Evolutionary conservation across 2,888 invertebrate species (phyloP).

Genomic region (Beris chalybata): DNA sequence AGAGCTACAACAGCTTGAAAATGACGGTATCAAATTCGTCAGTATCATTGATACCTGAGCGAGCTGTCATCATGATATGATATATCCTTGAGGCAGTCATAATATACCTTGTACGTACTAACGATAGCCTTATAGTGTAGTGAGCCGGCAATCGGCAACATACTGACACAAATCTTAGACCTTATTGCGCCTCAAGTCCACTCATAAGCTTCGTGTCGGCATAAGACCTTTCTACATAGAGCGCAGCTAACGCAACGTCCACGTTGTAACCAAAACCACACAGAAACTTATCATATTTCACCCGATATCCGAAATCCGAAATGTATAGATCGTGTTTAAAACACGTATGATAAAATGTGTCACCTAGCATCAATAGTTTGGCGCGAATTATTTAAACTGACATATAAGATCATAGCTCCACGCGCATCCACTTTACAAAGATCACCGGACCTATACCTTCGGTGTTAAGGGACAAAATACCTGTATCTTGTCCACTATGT

Average conservation of each 20-base stretch:
- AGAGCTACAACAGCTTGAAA: conserved; percentile 33
- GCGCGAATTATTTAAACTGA: conserved; percentile 34
- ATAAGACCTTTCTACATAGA: not conserved
- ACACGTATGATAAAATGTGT: conserved; percentile 33
- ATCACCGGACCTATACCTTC: not conserved
- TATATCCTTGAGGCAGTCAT: conserved; percentile 34
- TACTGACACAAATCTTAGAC: conserved; percentile 22
- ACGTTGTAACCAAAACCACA: conserved; percentile 9
- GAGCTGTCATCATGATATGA: conserved; percentile 35
- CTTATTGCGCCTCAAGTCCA: not conserved
- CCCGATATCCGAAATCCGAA: conserved; percentile 34
- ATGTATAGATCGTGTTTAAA: conserved; percentile 20
- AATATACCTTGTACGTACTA: conserved; percentile 16
- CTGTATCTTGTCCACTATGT: not conserved
- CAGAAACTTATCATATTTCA: conserved; percentile 37
- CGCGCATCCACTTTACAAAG: conserved; percentile 18
- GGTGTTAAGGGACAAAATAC: not conserved
- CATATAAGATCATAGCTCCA: conserved; percentile 34
- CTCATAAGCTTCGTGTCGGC: no score
- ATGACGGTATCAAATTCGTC: conserved; percentile 31
- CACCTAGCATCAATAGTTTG: conserved; percentile 33
- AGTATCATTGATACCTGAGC: conserved; percentile 36
- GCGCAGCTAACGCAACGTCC: not conserved
- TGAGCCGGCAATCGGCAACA: conserved; percentile 9
- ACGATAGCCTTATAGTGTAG: conserved; percentile 4